Base-by-base conservation (phyloP, 2,888 invertebrate genomes). In the Athripsodes cinereus region DNA sequence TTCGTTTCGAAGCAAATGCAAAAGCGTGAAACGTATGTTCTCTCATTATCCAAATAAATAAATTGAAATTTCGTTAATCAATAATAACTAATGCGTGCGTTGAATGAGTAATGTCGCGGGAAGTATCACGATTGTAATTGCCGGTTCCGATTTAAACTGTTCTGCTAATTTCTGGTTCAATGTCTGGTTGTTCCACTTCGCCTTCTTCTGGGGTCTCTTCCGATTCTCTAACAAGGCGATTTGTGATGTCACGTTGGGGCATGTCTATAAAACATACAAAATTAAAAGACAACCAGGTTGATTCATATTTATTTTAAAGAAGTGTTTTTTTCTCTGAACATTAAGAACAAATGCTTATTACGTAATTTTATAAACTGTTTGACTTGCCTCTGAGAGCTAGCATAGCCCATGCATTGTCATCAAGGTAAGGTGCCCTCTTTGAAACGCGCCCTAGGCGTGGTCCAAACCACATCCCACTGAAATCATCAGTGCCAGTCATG, bases 381-480 rank as follows among this genome's bases (percentile, higher is more conserved):
- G n/a, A 20, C 31, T 53, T 62, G 68, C 69, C 69, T 68, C 65
- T 65, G 18, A 68, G 52, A n/a, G 68, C 65, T 46, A 68, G 60
- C 50, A 67, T 61, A 16, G 65, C 64, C 67, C 68, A 68, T 1
- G 67, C 66, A 6, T 63, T 60, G 22, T 65, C 65, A 5, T 61
- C 64, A 47, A 61, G 47, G 21, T 51, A 52, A 21, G 10, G 51
- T 2, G 46, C 47, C 22, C 58, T 55, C 66, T 74, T 78, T 61
- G 73, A 74, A 1, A 74, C 69, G 61, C 82, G 75, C 57, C 84
- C 87, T 21, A 86, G 73, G 47, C 86, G 74, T 1, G 85, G 85
- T 35, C 87, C 87, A 65, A 86, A 86, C 87, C 86, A 87, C 72
- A 86, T 78, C 1, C 79, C 79, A 20, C 73, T 72, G 35, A 72